phyloP scores from a whole-genome alignment of 2,888 invertebrate species.

The Oligia fasciuncula region DNA sequence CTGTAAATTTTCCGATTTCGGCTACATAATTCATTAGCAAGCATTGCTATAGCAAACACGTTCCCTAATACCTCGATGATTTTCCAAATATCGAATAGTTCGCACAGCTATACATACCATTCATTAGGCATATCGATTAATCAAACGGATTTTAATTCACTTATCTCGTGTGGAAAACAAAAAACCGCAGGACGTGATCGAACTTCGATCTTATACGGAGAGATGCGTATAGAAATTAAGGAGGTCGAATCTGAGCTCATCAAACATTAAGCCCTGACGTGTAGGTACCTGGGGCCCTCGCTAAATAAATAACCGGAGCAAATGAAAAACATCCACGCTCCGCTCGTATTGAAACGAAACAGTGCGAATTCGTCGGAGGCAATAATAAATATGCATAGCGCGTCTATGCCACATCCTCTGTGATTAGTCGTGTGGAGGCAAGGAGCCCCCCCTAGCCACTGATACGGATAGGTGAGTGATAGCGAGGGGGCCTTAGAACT shows the following conservation, averaged over 20 bases:
- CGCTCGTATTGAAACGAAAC: conserved; percentile 77
- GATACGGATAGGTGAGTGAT: conserved; percentile 89
- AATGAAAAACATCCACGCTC: conserved; percentile 88
- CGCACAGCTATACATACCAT: conserved; percentile 48
- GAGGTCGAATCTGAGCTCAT: conserved; percentile 85
- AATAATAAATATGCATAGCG: conserved; percentile 90
- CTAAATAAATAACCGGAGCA: conserved; percentile 87
- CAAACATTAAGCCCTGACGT: conserved; percentile 85
- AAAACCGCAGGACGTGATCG: conserved; percentile 78
- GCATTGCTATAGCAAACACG: conserved; percentile 66
- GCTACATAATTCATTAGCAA: conserved; percentile 76
- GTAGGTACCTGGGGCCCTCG: conserved; percentile 78
- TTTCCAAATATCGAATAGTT: conserved; percentile 59
- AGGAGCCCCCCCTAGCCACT: conserved; percentile 74
- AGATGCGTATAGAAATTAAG: conserved; percentile 83
- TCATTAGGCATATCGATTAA: conserved; percentile 62
- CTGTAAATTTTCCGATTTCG: conserved; percentile 76
- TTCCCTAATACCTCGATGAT: conserved; percentile 56
- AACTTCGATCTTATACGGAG: conserved; percentile 73
- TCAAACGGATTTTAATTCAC: conserved; percentile 76
- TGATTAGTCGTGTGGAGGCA: conserved; percentile 87
- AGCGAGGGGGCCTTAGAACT: conserved; percentile 85
- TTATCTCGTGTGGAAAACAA: conserved; percentile 71
- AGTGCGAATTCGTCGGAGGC: conserved; percentile 86
- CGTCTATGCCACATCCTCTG: conserved; percentile 89